Evolutionary conservation across 2,113 vertebrate genomes (phyloP).

Genomic region (Sphaerodactylus townsendi): DNA sequence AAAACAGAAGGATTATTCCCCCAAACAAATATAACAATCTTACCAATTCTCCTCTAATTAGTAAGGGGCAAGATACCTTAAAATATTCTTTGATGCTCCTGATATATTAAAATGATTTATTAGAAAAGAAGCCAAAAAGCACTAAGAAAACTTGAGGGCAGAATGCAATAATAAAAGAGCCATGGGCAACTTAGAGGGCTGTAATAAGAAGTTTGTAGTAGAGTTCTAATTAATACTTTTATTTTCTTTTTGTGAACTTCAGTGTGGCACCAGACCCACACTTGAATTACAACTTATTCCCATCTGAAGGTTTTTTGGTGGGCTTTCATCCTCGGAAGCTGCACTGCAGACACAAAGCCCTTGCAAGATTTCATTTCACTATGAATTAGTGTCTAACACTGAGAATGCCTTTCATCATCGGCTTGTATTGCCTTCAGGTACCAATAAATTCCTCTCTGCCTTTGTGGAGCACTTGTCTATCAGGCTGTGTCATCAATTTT

Average conservation of each 20-base stretch:
- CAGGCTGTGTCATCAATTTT: conserved; percentile 79
- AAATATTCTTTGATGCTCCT: background rate
- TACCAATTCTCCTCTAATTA: conserved; percentile 24
- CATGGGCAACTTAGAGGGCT: background rate
- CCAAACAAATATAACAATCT: background rate
- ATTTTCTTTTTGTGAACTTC: conserved; percentile 49
- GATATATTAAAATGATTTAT: background rate
- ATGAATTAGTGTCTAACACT: conserved; percentile 74
- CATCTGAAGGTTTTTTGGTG: conserved; percentile 54
- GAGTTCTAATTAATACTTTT: conserved; percentile 38
- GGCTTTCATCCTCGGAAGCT: conserved; percentile 67
- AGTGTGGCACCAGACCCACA: conserved; percentile 55
- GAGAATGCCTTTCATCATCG: conserved; percentile 74
- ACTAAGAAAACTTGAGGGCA: background rate
- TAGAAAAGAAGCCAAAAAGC: background rate
- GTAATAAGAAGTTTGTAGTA: conserved; percentile 15
- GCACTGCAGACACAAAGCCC: conserved; percentile 61
- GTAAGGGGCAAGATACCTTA: background rate
- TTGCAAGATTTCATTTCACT: conserved; percentile 69
- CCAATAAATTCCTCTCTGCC: conserved; percentile 77
- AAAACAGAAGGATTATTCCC: background rate
- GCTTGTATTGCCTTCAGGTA: conserved; percentile 78
- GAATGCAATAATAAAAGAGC: background rate
- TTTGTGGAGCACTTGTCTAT: conserved; percentile 78
- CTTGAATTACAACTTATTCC: conserved; percentile 56